Percentiles rank a stretch among this genome's conserved stretches.
Conservation (phyloP, 1,140 invertebrate genomes). For the Agraylea sexmaculata region DNA sequence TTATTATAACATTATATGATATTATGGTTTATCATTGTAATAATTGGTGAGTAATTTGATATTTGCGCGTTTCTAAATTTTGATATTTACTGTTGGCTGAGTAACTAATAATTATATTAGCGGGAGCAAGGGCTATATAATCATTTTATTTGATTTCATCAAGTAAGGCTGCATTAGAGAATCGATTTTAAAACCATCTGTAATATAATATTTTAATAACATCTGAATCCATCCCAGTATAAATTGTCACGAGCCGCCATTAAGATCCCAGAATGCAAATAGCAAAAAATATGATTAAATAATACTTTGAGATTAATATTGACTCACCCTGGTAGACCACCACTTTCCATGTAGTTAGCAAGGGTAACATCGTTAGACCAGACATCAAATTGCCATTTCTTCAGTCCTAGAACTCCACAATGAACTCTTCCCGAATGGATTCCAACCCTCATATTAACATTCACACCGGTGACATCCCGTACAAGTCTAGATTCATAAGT, state of each 20-base stretch:
- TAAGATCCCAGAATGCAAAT: neutral
- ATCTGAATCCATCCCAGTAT: too few relatives aligned
- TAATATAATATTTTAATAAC: too few relatives aligned
- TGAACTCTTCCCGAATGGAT: conserved; percentile 89
- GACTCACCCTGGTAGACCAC: conserved; percentile 78
- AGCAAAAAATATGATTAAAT: conserved; percentile 3
- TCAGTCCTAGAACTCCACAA: conserved; percentile 85
- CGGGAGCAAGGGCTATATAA: too few relatives aligned
- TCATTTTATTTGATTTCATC: too few relatives aligned
- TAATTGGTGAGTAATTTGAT: neutral
- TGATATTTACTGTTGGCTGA: too few relatives aligned
- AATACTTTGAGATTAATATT: neutral
- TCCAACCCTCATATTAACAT: conserved; percentile 91
- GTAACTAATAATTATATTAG: too few relatives aligned
- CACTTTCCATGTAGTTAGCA: conserved; percentile 93
- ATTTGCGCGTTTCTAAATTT: neutral
- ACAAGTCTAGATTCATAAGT: conserved; percentile 51
- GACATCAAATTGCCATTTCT: conserved; percentile 77
- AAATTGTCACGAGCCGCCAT: too few relatives aligned
- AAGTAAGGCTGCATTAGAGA: too few relatives aligned
- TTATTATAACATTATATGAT: neutral
- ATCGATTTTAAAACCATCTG: too few relatives aligned
- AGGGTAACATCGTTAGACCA: conserved; percentile 94
- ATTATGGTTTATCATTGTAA: neutral
- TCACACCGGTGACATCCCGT: conserved; percentile 77